Conservation (phyloP, 1,140 invertebrate species). For the Dendroctonus valens region DNA sequence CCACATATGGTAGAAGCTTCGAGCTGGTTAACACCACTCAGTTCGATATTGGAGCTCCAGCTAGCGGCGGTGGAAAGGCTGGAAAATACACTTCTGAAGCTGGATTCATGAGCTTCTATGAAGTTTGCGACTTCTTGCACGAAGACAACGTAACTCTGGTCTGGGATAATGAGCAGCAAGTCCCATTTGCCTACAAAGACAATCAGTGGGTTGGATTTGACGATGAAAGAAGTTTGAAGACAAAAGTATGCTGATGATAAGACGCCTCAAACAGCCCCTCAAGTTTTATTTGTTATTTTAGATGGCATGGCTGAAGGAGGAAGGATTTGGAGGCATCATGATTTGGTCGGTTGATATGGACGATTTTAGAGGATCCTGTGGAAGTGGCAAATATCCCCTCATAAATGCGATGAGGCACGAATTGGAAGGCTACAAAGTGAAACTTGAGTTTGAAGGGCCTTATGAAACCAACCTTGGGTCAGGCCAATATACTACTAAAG, state of each 20-base stretch:
- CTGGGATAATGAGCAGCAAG: conserved; percentile 95
- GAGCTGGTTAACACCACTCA: conserved; percentile 84
- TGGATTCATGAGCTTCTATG: conserved; percentile 92
- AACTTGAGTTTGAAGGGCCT: conserved; percentile 83
- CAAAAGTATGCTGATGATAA: conserved; percentile 66
- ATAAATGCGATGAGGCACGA: conserved; percentile 85
- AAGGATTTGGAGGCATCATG: conserved; percentile 95
- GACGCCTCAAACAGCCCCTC: not conserved
- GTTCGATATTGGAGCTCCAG: conserved; percentile 90
- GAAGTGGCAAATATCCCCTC: conserved; percentile 87
- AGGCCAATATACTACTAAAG: conserved; percentile 79
- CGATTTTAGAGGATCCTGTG: conserved; percentile 87
- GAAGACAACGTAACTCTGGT: conserved; percentile 90
- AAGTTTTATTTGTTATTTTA: conserved; percentile 49
- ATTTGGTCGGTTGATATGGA: conserved; percentile 97
- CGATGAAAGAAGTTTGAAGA: conserved; percentile 87
- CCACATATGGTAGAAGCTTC: conserved; percentile 93
- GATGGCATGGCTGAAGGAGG: conserved; percentile 92
- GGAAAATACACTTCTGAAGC: conserved; percentile 85
- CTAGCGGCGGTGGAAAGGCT: conserved; percentile 77
- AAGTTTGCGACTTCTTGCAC: conserved; percentile 90
- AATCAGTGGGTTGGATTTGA: conserved; percentile 97
- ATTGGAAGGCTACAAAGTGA: conserved; percentile 78
- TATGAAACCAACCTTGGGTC: conserved; percentile 71
- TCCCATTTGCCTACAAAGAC: conserved; percentile 87